Evolutionary conservation across 2,797 vertebrate genomes (phyloP).

Genomic region (Artibeus lituratus): DNA sequence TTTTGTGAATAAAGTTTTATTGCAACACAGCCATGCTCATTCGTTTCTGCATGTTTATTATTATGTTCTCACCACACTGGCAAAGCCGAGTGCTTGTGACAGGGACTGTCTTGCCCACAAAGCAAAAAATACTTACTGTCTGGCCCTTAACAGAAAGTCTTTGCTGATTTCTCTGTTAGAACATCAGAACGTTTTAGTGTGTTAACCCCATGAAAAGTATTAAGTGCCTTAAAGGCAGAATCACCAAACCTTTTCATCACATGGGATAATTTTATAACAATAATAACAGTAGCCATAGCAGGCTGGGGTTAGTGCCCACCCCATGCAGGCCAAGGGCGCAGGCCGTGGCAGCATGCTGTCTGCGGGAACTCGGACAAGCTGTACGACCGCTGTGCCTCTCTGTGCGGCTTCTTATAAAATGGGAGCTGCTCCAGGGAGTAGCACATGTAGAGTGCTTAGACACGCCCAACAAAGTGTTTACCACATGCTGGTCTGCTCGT

Average conservation of each 20-base stretch:
- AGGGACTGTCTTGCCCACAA: not conserved
- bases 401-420: not conserved
- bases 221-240: not conserved
- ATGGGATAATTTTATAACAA: not conserved
- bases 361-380: not conserved
- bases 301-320: not conserved
- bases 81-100: not conserved
- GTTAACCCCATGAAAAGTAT: not conserved
- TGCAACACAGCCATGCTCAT: not conserved
- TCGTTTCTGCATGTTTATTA: not conserved
- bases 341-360: too few species aligned
- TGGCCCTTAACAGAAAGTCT: not conserved
- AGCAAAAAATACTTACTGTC: not conserved
- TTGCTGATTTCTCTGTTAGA: not conserved
- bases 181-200: not conserved
- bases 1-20: slow-evolving; percentile 19
- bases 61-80: not conserved
- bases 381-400: not conserved
- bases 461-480: accelerated
- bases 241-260: not conserved
- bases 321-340: not conserved
- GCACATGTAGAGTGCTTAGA: not conserved
- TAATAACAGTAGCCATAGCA: not conserved
- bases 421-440: not conserved
- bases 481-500: not conserved